Evolutionary conservation across 2,797 vertebrate genomes (phyloP).

Genomic region (Corythornis leucogaster): DNA sequence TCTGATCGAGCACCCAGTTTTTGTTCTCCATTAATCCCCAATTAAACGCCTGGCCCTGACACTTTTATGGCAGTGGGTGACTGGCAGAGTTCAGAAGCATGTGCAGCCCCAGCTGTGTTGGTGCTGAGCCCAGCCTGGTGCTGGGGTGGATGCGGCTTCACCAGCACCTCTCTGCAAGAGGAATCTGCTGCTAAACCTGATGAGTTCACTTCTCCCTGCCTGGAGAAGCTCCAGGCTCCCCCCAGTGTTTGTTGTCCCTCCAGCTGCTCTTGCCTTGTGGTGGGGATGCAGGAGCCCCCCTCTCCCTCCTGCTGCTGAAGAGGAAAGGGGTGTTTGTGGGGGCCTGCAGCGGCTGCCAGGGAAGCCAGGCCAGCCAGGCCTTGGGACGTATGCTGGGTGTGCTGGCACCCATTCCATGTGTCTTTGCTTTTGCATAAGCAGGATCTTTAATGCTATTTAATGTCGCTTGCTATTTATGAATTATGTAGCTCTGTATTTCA

Average conservation of each 20-base stretch:
- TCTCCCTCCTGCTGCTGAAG: not conserved
- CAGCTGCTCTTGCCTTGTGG: not conserved
- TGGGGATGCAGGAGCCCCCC: not conserved
- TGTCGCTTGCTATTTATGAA: not conserved
- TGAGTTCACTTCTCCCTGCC: not conserved
- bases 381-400: rapidly evolving
- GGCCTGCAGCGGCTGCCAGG: too few relatives aligned
- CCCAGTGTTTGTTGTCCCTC: not conserved
- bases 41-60: constrained; percentile 7
- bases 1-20: not conserved
- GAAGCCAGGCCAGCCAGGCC: not conserved
- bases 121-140: not conserved
- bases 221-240: not conserved
- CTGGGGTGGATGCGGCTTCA: too few relatives aligned
- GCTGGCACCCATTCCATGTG: not conserved
- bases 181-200: not conserved
- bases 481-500: constrained; percentile 2
- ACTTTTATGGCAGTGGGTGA: not conserved
- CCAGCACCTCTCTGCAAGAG: not conserved
- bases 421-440: constrained; percentile 2
- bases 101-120: not conserved
- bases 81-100: not conserved
- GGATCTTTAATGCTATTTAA: constrained; percentile 21
- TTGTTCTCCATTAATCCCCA: not conserved
- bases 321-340: too few relatives aligned